These are phyloP conservation scores for Malurus leucopterus DNA, from an alignment of 2,797 vertebrate species.

Conservation along the genomic window DNA sequence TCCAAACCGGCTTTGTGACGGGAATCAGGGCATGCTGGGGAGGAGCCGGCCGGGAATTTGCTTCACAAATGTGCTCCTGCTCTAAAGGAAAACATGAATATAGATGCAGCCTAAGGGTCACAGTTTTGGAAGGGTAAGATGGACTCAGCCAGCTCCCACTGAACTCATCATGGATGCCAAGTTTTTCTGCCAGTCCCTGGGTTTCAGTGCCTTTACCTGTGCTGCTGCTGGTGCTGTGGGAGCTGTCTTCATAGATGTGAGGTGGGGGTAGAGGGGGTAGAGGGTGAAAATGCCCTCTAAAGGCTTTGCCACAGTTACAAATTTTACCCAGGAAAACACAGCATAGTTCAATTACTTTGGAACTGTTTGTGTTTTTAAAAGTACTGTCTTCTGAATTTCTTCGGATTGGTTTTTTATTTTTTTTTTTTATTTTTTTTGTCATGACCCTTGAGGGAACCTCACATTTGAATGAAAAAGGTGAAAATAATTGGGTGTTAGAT, in stretches of 20 bases:
- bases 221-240: neutral
- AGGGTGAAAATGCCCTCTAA: neutral
- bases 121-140: neutral
- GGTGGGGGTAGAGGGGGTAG: too few relatives aligned
- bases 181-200: neutral
- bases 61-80: constrained; percentile 3
- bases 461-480: neutral
- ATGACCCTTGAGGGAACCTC: neutral
- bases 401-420: rapidly evolving
- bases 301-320: rapidly evolving
- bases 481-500: neutral
- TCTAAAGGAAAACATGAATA: neutral
- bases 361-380: neutral
- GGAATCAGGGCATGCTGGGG: neutral
- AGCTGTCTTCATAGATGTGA: neutral
- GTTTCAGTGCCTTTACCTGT: neutral
- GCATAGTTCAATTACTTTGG: neutral
- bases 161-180: neutral
- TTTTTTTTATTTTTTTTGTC: neutral
- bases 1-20: neutral
- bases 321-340: neutral
- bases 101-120: neutral
- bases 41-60: neutral
- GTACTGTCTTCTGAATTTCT: neutral
- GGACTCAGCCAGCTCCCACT: neutral